Percentiles rank a stretch among this genome's conserved stretches.
Evolutionary conservation across 2,113 vertebrate species (phyloP).

Genomic region (Macquaria australasica): DNA sequence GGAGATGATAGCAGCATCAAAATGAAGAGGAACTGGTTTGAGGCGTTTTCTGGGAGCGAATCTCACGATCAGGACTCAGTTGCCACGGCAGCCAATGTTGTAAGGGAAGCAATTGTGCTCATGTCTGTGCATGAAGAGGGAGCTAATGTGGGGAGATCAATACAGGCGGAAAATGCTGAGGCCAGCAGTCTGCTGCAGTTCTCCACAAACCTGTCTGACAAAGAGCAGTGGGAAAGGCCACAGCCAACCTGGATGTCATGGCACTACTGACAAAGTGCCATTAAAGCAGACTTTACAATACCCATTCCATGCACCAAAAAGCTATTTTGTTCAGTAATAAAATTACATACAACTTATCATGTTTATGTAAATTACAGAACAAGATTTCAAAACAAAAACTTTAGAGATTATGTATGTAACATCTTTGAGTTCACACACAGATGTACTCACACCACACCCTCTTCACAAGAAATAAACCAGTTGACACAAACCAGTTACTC

Average conservation of each 20-base stretch:
- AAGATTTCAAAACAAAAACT: neutral
- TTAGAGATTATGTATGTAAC: neutral
- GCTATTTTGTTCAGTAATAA: neutral
- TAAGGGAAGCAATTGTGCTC: constrained; percentile 82
- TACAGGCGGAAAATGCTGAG: constrained; percentile 83
- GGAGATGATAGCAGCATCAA: constrained; percentile 48
- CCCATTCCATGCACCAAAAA: neutral
- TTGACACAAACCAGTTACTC: constrained; percentile 80
- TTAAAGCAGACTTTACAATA: constrained; percentile 26
- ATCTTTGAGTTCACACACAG: constrained; percentile 20
- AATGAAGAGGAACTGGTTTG: constrained; percentile 61
- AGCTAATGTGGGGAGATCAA: constrained; percentile 84
- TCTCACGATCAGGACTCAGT: constrained; percentile 77
- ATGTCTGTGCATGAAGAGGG: constrained; percentile 80
- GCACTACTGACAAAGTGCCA: constrained; percentile 37
- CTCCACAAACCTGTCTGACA: constrained; percentile 79
- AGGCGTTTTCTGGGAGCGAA: constrained; percentile 64
- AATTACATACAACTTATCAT: neutral
- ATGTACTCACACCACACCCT: constrained; percentile 66
- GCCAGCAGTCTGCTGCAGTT: constrained; percentile 80
- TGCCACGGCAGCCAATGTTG: constrained; percentile 82
- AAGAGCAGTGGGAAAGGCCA: constrained; percentile 71
- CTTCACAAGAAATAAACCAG: constrained; percentile 57
- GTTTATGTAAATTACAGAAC: neutral
- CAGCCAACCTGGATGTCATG: constrained; percentile 68